A percentile compares a stretch with the other conserved stretches of the same genome.
Evolutionary conservation across 2,797 vertebrate genomes (phyloP).

Genomic region (Phalanger gymnotis): DNA sequence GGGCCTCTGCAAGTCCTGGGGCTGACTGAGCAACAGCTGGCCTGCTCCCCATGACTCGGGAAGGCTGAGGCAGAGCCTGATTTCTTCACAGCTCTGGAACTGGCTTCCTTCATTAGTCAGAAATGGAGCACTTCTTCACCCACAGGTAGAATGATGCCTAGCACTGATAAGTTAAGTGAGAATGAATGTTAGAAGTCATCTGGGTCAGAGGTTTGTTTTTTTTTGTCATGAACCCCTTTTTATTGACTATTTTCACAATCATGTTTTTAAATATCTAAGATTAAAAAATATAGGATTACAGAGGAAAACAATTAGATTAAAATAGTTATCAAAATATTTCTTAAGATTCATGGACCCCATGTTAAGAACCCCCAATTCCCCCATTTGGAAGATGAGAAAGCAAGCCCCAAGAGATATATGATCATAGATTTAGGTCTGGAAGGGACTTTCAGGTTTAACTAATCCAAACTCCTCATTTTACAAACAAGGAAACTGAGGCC

Average conservation of each 20-base stretch:
- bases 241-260: not conserved
- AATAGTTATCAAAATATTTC: not conserved
- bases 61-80: not conserved
- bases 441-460: not conserved
- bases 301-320: not conserved
- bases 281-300: not conserved
- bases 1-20: not conserved
- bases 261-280: not conserved
- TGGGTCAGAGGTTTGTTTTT: not conserved
- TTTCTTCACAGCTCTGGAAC: not conserved
- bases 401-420: not conserved
- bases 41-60: not conserved
- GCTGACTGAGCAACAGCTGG: not conserved
- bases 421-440: not conserved
- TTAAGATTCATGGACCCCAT: not conserved
- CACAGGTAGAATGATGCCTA: not conserved
- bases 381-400: not conserved
- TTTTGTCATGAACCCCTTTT: not conserved
- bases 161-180: not conserved
- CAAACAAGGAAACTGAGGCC: not conserved
- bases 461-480: not conserved
- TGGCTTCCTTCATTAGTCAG: no score
- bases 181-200: not conserved
- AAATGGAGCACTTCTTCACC: not conserved
- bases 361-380: not conserved